Evolutionary conservation across 2,113 vertebrate species (phyloP).

Genomic region (Anseranas semipalmata): DNA sequence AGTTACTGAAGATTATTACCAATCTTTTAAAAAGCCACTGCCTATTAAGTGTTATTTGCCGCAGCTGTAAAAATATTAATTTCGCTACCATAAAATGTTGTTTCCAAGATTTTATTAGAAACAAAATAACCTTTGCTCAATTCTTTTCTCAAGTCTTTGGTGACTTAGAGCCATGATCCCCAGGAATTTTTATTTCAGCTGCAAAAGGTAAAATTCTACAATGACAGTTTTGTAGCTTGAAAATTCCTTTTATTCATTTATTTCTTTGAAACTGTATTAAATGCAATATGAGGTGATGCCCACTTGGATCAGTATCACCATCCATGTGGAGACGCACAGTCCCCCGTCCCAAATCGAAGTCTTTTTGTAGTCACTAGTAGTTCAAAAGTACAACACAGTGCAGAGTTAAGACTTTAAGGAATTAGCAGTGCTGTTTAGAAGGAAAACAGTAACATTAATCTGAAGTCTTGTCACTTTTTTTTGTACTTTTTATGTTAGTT

Average conservation of each 20-base stretch:
- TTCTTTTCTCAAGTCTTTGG: background rate
- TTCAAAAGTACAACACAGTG: background rate
- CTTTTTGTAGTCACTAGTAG: background rate
- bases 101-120: background rate
- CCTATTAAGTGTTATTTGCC: background rate
- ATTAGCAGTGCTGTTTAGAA: background rate
- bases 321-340: background rate
- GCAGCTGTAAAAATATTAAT: background rate
- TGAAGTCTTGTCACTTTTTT: background rate
- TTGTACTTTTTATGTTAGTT: background rate
- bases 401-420: background rate
- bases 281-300: no score
- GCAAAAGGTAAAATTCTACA: background rate
- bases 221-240: background rate
- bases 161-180: background rate
- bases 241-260: background rate
- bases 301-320: no score
- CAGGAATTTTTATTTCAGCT: background rate
- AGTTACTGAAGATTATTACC: no score
- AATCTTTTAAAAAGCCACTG: background rate
- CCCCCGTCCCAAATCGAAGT: no score
- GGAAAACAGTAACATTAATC: background rate
- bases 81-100: background rate
- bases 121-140: background rate
- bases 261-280: background rate